Conservation (phyloP, 37 sponge, comb jelly and placozoan species). For the Geodia barretti region DNA sequence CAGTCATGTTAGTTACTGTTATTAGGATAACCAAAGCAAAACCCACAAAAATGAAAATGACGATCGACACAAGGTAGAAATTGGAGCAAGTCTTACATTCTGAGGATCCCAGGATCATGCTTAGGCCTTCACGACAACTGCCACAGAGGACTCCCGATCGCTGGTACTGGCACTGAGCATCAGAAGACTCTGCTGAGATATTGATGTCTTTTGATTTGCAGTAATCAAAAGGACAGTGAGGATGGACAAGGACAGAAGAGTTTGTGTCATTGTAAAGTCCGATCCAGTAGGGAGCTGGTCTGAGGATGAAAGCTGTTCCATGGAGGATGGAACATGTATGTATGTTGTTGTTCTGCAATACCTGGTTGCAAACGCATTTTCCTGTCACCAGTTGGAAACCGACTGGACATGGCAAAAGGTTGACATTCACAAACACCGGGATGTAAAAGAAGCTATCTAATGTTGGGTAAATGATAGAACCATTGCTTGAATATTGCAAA, state of each 20-base stretch:
- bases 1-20: not conserved
- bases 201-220: not conserved
- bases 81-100: slow-evolving; percentile 35
- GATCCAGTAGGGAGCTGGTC: not conserved
- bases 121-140: slow-evolving; percentile 21
- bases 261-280: not conserved
- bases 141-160: slow-evolving; percentile 40
- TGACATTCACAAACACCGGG: not conserved
- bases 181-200: not conserved
- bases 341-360: not conserved
- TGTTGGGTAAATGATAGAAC: too few relatives aligned
- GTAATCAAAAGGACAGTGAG: slow-evolving; percentile 28
- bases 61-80: slow-evolving; percentile 2
- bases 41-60: slow-evolving; percentile 28
- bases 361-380: not conserved
- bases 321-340: not conserved
- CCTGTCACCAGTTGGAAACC: not conserved
- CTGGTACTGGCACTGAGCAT: slow-evolving; percentile 2
- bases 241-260: not conserved
- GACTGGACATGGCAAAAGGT: not conserved
- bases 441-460: too few relatives aligned
- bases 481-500: too few relatives aligned
- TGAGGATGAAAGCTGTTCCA: not conserved
- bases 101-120: slow-evolving; percentile 24
- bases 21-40: slow-evolving; percentile 13